Evolutionary conservation across 2,888 invertebrate genomes (phyloP).

Genomic region (Leucania comma): DNA sequence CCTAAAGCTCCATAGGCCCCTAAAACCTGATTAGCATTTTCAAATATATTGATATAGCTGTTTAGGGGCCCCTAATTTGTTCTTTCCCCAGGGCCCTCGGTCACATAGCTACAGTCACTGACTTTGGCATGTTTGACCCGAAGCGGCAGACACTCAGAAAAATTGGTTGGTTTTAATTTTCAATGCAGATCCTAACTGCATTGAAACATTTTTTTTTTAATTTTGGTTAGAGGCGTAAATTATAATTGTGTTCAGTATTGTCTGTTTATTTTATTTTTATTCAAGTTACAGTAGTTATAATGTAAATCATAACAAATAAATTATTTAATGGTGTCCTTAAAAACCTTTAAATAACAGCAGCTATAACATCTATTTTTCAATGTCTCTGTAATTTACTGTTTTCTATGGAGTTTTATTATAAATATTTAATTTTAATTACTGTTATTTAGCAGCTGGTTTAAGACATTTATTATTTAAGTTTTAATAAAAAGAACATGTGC

Average conservation of each 20-base stretch:
- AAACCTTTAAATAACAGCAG: neutral
- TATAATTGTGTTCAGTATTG: neutral
- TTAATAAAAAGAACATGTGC: slow-evolving; percentile 6
- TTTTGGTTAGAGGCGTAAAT: neutral
- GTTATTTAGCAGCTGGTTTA: slow-evolving; percentile 1
- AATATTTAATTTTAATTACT: neutral
- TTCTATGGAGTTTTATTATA: neutral
- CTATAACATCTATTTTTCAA: neutral
- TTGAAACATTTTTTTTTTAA: neutral
- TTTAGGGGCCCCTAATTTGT: too few species aligned
- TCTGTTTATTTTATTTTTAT: neutral
- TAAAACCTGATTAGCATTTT: too few species aligned
- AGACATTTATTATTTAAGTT: neutral
- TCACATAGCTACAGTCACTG: too few species aligned
- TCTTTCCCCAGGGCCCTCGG: too few species aligned
- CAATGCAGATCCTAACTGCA: too few species aligned
- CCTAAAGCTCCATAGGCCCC: too few species aligned
- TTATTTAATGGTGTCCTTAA: neutral
- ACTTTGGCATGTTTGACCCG: neutral
- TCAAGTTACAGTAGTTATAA: neutral
- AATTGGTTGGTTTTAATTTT: too few species aligned
- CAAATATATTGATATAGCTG: too few species aligned
- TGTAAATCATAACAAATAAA: neutral
- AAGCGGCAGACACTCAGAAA: neutral
- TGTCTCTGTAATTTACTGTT: neutral